Evolutionary conservation across 1,140 invertebrate genomes (phyloP).

Genomic region (Neotoxoptera formosana): DNA sequence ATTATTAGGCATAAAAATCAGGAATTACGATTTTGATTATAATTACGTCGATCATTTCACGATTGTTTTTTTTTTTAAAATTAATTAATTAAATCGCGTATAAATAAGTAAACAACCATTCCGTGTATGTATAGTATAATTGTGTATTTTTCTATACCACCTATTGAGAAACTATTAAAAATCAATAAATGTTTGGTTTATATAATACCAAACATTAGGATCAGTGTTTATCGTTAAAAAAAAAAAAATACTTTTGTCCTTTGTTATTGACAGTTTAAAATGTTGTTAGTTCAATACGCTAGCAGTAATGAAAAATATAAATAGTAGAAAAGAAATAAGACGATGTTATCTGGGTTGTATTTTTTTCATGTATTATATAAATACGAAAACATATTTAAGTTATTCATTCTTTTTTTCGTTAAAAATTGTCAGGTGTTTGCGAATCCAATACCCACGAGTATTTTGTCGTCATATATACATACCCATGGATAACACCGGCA

Average conservation of each 20-base stretch:
- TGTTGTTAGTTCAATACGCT: slow-evolving; percentile 8
- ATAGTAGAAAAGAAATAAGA: not conserved
- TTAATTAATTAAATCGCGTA: not conserved
- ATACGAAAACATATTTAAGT: slow-evolving; percentile 8
- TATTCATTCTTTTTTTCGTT: slow-evolving; percentile 33
- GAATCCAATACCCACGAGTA: slow-evolving; percentile 17
- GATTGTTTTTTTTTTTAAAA: not conserved
- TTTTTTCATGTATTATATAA: slow-evolving; percentile 18
- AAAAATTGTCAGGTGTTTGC: slow-evolving; percentile 54
- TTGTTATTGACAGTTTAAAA: not conserved
- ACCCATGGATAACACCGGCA: not conserved
- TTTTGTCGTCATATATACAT: not conserved
- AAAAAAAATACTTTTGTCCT: not conserved
- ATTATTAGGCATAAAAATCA: not conserved
- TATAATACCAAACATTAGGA: not conserved
- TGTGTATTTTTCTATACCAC: no score
- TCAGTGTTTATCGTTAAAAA: not conserved
- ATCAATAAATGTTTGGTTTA: not conserved
- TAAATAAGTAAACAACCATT: not conserved
- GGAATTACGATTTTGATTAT: not conserved
- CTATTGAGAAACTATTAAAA: not conserved
- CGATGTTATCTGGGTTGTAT: slow-evolving; percentile 52
- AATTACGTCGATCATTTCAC: not conserved
- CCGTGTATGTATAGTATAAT: not conserved
- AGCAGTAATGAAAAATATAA: not conserved